phyloP scores from a whole-genome alignment of 2,797 vertebrate genomes.

The Darevskia nairensis region DNA sequence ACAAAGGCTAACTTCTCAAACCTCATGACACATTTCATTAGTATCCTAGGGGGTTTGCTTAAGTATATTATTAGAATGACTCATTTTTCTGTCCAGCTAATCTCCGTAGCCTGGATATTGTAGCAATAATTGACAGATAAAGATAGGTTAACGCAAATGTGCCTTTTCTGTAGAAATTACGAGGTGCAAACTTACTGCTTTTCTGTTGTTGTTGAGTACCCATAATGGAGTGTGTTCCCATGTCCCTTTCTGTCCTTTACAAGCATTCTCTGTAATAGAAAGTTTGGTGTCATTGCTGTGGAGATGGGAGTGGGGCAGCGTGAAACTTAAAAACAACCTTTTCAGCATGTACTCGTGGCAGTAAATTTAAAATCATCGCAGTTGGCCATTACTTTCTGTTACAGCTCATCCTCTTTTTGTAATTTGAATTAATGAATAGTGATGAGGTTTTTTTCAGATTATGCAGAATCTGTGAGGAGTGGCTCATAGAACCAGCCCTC shows the following conservation, averaged over 20 bases:
- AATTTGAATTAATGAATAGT: not conserved
- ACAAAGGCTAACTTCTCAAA: not conserved
- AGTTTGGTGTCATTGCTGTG: not conserved
- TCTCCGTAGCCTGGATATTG: not conserved
- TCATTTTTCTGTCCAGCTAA: not conserved
- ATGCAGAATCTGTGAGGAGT: not conserved
- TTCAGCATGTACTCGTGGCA: not conserved
- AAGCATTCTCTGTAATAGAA: not conserved
- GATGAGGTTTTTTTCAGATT: not conserved
- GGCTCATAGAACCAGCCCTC: not conserved
- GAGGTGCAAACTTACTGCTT: not conserved
- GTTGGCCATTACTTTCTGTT: not conserved
- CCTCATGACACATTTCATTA: not conserved
- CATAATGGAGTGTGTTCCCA: not conserved
- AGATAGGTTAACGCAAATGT: not conserved
- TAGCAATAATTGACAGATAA: not conserved
- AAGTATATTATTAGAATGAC: not conserved
- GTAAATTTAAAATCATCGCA: not conserved
- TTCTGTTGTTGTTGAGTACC: not conserved
- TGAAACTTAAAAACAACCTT: not conserved
- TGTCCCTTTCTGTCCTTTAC: not conserved
- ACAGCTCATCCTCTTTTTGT: not conserved
- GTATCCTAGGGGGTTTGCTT: not conserved
- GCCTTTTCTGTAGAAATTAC: not conserved
- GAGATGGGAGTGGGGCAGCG: not conserved